A percentile compares a stretch with the other conserved stretches of the same genome.
Evolutionary conservation across 2,113 vertebrate genomes (phyloP).

Genomic region (Prolemur simus): DNA sequence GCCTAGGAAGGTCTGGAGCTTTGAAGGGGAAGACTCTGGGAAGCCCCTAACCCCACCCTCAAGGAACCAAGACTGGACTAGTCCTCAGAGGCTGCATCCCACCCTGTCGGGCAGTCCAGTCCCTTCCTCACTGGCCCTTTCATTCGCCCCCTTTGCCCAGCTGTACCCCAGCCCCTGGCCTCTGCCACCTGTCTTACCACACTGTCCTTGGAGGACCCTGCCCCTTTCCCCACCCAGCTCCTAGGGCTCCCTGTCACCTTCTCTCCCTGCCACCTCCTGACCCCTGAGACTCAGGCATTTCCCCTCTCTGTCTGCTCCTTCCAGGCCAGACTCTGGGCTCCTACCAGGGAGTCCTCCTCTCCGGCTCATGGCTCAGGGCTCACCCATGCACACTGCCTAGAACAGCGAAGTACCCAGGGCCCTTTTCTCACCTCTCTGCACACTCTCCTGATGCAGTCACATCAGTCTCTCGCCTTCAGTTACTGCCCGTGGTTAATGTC

Average conservation of each 20-base stretch:
- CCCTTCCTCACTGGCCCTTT: neutral
- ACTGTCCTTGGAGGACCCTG: neutral
- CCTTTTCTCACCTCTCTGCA: neutral
- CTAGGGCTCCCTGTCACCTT: neutral
- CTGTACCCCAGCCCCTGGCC: neutral
- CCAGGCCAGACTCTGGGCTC: neutral
- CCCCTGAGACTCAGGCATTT: neutral
- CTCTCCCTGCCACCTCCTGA: neutral
- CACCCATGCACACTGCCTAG: neutral
- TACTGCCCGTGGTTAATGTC: neutral
- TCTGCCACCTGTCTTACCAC: neutral
- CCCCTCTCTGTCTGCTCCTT: neutral
- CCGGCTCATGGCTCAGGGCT: neutral
- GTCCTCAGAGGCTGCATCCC: neutral
- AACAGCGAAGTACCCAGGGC: neutral
- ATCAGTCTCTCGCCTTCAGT: neutral
- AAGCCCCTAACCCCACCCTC: neutral
- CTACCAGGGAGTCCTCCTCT: neutral
- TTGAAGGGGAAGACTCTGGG: neutral
- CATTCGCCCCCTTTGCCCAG: neutral
- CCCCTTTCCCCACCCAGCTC: neutral
- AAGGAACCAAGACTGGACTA: neutral
- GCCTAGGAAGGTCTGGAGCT: neutral
- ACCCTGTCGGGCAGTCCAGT: accelerated
- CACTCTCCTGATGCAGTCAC: neutral